Conservation (phyloP, 2,888 invertebrate species). For the Chymomyza fuscimana region DNA sequence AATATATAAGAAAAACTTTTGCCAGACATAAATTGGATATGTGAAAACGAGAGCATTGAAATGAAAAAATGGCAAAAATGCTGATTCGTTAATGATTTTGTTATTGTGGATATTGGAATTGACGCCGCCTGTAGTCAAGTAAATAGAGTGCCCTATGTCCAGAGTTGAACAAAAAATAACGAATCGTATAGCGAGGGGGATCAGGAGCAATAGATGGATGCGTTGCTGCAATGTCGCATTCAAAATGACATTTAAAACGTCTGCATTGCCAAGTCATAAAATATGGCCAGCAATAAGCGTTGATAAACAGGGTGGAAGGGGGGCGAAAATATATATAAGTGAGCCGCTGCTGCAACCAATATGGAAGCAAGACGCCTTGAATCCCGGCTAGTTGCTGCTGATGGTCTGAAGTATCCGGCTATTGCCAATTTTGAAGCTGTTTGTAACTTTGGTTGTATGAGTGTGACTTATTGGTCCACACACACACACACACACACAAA, state of each 20-base stretch:
- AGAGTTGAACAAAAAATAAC: conserved; percentile 19
- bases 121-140: background rate
- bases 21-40: no score
- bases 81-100: conserved; percentile 14
- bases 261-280: conserved; percentile 64
- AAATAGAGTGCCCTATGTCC: no score
- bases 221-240: conserved; percentile 27
- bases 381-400: background rate
- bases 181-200: conserved; percentile 20
- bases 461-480: conserved; percentile 60
- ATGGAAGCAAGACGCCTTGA: background rate
- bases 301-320: background rate
- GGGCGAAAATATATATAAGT: no score
- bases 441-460: conserved; percentile 11
- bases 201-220: background rate
- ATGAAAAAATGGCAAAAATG: background rate
- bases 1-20: no score
- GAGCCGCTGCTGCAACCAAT: background rate
- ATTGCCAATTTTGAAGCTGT: conserved; percentile 56
- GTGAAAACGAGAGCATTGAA: no score
- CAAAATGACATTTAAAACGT: conserved; percentile 64
- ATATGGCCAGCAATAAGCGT: conserved; percentile 52
- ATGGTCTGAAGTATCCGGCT: conserved; percentile 53
- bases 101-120: conserved; percentile 18
- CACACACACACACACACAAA: conserved; percentile 36